Evolutionary conservation across 2,797 vertebrate species (phyloP).

Genomic region (Iguana delicatissima): DNA sequence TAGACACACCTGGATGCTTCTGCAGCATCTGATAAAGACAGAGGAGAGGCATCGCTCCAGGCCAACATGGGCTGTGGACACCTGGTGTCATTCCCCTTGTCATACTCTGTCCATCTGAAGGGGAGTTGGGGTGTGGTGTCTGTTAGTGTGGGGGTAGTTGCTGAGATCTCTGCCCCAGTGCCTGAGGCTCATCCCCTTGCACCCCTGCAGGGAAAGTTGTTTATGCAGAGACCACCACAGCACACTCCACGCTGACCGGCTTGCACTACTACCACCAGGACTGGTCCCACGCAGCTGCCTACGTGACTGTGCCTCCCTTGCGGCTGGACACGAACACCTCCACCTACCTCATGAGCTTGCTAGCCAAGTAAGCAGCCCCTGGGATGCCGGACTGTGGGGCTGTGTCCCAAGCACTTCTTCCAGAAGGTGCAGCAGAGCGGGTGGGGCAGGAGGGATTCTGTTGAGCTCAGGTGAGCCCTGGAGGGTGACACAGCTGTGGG

Average conservation of each 20-base stretch:
- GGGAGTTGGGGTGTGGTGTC: too few species aligned
- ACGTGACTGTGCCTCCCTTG: conserved; percentile 93
- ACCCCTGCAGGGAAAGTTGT: conserved; percentile 90
- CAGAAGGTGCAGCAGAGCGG: not conserved
- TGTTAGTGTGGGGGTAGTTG: too few species aligned
- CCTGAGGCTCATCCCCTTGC: not conserved
- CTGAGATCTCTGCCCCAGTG: rapidly evolving
- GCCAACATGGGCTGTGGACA: too few species aligned
- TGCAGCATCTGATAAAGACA: too few species aligned
- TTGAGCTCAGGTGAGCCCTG: not conserved
- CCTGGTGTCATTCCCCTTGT: not conserved
- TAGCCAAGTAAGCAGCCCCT: conserved; percentile 89
- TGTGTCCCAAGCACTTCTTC: rapidly evolving
- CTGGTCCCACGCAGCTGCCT: conserved; percentile 94
- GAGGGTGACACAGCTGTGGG: not conserved
- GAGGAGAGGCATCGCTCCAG: not conserved
- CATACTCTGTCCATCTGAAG: not conserved
- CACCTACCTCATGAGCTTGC: conserved; percentile 93
- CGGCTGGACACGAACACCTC: conserved; percentile 95
- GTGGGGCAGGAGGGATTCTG: not conserved
- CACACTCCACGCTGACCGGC: conserved; percentile 92
- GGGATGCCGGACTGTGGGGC: too few species aligned
- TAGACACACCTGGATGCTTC: too few species aligned
- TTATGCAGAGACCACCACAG: conserved; percentile 93
- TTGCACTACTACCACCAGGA: conserved; percentile 98